Conservation (phyloP, 2,888 invertebrate species). For the Synergus japonicus region DNA sequence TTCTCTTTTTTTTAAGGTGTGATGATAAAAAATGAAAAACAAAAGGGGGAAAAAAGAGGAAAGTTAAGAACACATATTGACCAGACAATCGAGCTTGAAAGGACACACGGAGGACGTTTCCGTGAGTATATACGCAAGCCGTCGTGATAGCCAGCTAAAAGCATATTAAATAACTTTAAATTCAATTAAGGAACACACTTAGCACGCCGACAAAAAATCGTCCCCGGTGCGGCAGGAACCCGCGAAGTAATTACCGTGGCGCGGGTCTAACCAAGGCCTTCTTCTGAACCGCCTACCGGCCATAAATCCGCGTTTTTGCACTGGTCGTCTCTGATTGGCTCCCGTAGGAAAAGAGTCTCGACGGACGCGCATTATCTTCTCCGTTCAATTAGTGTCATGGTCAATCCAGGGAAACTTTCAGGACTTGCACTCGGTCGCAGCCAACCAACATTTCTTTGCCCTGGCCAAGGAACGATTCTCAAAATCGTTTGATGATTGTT, state of each 20-base stretch:
- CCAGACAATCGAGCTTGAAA: background rate
- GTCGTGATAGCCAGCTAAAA: constrained; percentile 62
- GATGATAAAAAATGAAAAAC: background rate
- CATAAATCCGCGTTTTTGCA: constrained; percentile 73
- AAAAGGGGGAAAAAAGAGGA: background rate
- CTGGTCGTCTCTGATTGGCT: constrained; percentile 66
- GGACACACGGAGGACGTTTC: constrained; percentile 21
- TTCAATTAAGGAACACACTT: constrained; percentile 74
- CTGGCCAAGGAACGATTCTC: constrained; percentile 31
- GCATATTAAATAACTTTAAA: constrained; percentile 74
- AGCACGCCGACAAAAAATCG: constrained; percentile 67
- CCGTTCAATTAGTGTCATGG: constrained; percentile 66
- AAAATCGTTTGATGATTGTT: constrained; percentile 42
- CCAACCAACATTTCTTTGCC: constrained; percentile 35
- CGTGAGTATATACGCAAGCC: constrained; percentile 43
- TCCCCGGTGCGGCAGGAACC: constrained; percentile 61
- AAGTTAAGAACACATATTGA: background rate
- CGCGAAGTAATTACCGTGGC: constrained; percentile 72
- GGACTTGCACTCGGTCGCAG: constrained; percentile 22
- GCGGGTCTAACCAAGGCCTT: constrained; percentile 52
- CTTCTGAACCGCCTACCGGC: constrained; percentile 65
- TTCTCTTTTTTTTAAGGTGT: background rate
- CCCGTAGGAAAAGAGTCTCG: constrained; percentile 57
- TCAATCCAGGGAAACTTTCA: constrained; percentile 57
- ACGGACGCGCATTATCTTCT: constrained; percentile 59